Conservation (phyloP, 1,140 invertebrate genomes). For the Metopolophium dirhodum region DNA sequence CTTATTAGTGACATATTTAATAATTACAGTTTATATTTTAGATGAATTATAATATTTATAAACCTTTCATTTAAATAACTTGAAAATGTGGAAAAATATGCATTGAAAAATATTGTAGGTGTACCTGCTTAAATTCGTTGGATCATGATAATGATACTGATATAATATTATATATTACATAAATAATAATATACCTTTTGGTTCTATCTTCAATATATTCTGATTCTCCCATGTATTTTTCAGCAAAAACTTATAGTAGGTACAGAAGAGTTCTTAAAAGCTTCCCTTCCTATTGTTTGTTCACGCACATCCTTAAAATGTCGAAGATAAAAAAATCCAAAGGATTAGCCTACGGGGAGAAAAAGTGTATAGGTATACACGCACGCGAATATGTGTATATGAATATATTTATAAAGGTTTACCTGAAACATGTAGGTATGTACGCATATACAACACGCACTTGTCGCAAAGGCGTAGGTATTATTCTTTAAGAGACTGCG, state of each 20-base stretch:
- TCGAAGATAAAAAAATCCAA: conserved; percentile 31
- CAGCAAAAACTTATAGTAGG: neutral
- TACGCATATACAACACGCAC: neutral
- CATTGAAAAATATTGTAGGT: too few relatives aligned
- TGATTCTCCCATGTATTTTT: neutral
- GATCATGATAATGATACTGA: neutral
- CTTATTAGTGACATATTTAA: neutral
- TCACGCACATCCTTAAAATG: neutral
- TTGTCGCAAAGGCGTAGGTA: neutral
- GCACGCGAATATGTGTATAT: neutral
- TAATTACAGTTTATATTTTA: neutral
- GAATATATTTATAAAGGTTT: conserved; percentile 9
- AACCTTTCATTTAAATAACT: neutral
- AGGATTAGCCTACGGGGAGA: neutral
- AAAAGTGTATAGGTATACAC: neutral
- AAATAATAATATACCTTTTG: neutral
- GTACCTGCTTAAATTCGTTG: neutral
- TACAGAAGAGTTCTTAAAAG: conserved; percentile 34
- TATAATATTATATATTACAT: too few relatives aligned
- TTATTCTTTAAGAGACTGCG: conserved; percentile 23
- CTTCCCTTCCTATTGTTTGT: conserved; percentile 9
- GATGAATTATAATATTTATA: neutral
- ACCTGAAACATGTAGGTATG: neutral
- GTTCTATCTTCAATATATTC: neutral
- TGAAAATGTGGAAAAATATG: neutral